These are phyloP conservation scores for Catocala fraxini DNA, from an alignment of 2,888 invertebrate genomes.

Conservation along the genomic window DNA sequence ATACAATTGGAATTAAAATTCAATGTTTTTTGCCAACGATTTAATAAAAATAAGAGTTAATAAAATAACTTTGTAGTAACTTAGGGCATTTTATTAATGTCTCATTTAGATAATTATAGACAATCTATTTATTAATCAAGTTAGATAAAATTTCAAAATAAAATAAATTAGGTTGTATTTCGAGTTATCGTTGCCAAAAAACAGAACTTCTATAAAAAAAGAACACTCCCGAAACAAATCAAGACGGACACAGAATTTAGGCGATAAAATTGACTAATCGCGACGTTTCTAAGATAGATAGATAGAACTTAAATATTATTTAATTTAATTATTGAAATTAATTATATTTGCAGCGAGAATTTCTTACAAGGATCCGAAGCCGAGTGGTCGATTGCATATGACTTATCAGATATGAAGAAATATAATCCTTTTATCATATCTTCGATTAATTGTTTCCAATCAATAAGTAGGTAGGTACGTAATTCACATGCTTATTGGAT, in stretches of 20 bases:
- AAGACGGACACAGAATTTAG: slow-evolving; percentile 14
- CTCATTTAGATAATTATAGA: no score
- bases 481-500: slow-evolving; percentile 42
- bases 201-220: neutral
- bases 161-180: neutral
- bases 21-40: slow-evolving; percentile 37
- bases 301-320: neutral
- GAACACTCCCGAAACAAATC: slow-evolving; percentile 15
- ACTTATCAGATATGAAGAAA: slow-evolving; percentile 69
- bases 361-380: slow-evolving; percentile 67
- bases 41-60: neutral
- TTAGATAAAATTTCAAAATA: no score
- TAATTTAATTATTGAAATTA: slow-evolving; percentile 20
- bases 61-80: no score
- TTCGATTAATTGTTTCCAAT: slow-evolving; percentile 70
- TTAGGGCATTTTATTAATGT: no score
- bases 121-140: no score
- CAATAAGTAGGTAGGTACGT: slow-evolving; percentile 50
- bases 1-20: slow-evolving; percentile 32
- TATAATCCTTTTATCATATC: slow-evolving; percentile 77
- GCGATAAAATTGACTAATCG: neutral
- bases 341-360: slow-evolving; percentile 43
- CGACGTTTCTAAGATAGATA: neutral
- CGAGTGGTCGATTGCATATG: slow-evolving; percentile 67
- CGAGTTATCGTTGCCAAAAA: slow-evolving; percentile 9